Base-by-base conservation (phyloP, 2,888 invertebrate species). In the Napeogenes inachia region DNA sequence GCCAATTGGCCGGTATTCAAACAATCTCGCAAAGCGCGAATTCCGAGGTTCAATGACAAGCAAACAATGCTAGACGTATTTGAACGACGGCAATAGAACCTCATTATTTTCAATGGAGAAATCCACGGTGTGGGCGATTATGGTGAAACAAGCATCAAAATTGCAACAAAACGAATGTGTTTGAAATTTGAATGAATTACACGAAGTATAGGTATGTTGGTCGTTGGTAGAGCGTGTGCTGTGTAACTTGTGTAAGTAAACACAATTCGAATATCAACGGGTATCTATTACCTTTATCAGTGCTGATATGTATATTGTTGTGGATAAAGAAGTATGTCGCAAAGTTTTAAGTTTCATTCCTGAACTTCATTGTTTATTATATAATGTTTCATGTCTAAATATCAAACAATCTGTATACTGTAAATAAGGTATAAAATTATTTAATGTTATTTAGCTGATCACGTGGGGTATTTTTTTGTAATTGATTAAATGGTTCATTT, bases 101-200 rank as follows among this genome's bases (percentile, higher is more conserved):
- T 82, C 77, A 78, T 83, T 82, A 81, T 76, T 82, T 87, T 86
- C 82, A 85, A 86, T 83, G 82, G 86, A 84, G 87, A 87, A 85
- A 89, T 87, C 86, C 76, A 75, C 70, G 68, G 70, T 79, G 70
- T 79, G 79, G 86, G 86, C 80, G 84, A 75, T 60, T 68, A 69
- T 83, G 80, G 80, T 76, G 83, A 85, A 85, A 86, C 77, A 65
- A 73, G 21, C 47, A 21, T 30, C 70, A 69, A 82, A 81, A 80
- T 45, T 74, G 78, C 79, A 75, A 75, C 74, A 75, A 73, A 74
- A 71, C 73, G 66, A 70, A 73, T 21, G 21, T 21, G 21, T 21
- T 21, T 21, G 21, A 21, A 73, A 81, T 85, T 83, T 72, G 70
- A 77, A 85, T 85, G 79, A 82, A 77, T 70, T 71, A 60, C 76